Conservation (phyloP, 37 sponge, comb jelly and placozoan genomes). For the Haliclona indistincta region DNA sequence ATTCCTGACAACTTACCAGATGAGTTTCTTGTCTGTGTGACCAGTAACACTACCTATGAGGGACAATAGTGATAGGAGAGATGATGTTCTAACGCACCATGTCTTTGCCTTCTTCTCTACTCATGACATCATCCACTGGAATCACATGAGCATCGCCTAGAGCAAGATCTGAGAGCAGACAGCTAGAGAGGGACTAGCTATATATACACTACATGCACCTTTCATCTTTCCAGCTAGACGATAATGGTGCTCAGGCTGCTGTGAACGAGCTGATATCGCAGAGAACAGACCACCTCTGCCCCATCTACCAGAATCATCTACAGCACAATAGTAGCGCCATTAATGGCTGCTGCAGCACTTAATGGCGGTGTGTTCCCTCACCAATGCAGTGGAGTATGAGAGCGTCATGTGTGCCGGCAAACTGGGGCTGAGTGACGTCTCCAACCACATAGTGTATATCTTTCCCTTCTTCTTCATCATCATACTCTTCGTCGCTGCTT, state of each 20-base stretch:
- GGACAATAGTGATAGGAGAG: neutral
- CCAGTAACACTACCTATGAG: conserved; percentile 64
- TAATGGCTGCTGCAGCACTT: too few species aligned
- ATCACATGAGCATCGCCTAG: conserved; percentile 78
- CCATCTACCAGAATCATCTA: conserved; percentile 86
- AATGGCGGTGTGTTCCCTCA: conserved; percentile 32
- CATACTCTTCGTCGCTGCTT: conserved; percentile 34
- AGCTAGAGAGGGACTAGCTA: neutral
- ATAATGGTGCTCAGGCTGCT: conserved; percentile 50
- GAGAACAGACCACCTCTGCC: conserved; percentile 83
- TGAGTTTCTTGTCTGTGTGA: conserved; percentile 60
- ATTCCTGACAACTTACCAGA: conserved; percentile 61
- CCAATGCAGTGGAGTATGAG: conserved; percentile 84
- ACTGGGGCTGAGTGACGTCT: conserved; percentile 81
- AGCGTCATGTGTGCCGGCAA: conserved; percentile 51
- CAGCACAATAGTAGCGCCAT: too few species aligned
- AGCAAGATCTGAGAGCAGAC: conserved; percentile 37
- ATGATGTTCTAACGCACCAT: conserved; percentile 20
- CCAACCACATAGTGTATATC: conserved; percentile 66
- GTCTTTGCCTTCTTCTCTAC: conserved; percentile 58
- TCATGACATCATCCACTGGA: conserved; percentile 72
- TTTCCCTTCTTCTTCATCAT: conserved; percentile 8
- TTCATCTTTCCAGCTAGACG: conserved; percentile 72
- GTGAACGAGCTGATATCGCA: conserved; percentile 70
- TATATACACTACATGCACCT: conserved; percentile 4